phyloP scores from a whole-genome alignment of 53 echinoderm and acorn worm genomes.

The Glandiceps talaboti region DNA sequence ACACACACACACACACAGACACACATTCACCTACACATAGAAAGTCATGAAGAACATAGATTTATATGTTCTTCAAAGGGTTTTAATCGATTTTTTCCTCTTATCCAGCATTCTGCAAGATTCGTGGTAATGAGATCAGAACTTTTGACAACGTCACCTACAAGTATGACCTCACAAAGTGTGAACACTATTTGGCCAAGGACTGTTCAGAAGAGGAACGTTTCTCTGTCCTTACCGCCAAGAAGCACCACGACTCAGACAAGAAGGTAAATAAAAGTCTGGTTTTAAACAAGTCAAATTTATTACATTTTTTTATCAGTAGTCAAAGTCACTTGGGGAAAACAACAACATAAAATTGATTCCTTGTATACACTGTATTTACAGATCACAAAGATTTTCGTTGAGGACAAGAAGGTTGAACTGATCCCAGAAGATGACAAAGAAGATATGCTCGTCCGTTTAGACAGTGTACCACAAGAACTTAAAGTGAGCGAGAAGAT shows the following conservation, averaged over 20 bases:
- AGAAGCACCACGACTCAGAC: conserved; percentile 5
- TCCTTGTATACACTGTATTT: too few species aligned
- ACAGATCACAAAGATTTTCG: conserved; percentile 21
- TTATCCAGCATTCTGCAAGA: conserved; percentile 57
- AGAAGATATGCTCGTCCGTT: conserved; percentile 1
- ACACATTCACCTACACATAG: too few species aligned
- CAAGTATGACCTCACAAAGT: conserved; percentile 37
- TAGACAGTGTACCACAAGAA: conserved; percentile 7
- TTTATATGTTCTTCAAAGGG: too few species aligned
- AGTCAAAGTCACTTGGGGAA: too few species aligned
- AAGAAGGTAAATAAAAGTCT: conserved; percentile 41
- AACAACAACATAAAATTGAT: too few species aligned
- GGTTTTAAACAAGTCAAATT: too few species aligned
- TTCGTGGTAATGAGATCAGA: conserved; percentile 35
- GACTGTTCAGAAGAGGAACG: conserved; percentile 55
- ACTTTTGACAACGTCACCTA: conserved; percentile 62
- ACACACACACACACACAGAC: too few species aligned
- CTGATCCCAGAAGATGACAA: conserved; percentile 15
- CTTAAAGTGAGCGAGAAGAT: conserved; percentile 2
- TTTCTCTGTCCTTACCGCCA: conserved; percentile 55
- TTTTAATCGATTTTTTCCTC: too few species aligned
- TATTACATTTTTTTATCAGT: too few species aligned
- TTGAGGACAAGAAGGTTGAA: conserved; percentile 17
- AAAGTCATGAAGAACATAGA: too few species aligned
- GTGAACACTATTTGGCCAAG: conserved; percentile 78